phyloP scores from a whole-genome alignment of 2,113 vertebrate species.

The Erpornis zantholeuca region DNA sequence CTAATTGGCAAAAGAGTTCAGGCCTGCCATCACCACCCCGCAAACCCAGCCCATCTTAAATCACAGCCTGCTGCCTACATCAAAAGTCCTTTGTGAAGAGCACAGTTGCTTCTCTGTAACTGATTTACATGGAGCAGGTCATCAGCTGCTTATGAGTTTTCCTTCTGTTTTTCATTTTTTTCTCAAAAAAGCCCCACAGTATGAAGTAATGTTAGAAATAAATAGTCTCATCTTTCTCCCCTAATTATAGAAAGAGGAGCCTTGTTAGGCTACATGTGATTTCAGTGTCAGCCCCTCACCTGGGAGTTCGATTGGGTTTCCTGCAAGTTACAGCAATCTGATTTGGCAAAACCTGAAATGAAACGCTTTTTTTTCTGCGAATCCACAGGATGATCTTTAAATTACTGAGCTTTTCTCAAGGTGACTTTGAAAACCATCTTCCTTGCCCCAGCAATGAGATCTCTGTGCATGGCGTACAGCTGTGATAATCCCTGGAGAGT shows the following conservation, averaged over 20 bases:
- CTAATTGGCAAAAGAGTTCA: background rate
- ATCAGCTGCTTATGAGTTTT: background rate
- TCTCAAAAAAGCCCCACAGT: background rate
- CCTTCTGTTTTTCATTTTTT: background rate
- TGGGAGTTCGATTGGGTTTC: background rate
- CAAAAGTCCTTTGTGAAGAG: constrained; percentile 40
- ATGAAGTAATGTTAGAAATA: background rate
- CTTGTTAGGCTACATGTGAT: background rate
- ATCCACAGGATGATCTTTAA: background rate
- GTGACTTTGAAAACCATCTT: constrained; percentile 21
- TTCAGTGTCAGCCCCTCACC: background rate
- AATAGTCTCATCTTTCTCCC: background rate
- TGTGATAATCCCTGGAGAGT: background rate
- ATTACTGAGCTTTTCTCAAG: background rate
- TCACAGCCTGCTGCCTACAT: background rate
- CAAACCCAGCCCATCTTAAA: background rate
- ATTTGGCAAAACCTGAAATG: background rate
- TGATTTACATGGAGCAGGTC: constrained; percentile 12
- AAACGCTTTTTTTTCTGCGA: background rate
- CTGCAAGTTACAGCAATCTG: background rate
- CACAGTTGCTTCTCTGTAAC: constrained; percentile 34
- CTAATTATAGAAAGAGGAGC: background rate
- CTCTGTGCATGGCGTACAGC: background rate
- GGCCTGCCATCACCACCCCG: background rate
- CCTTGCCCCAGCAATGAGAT: background rate